Evolutionary conservation across 2,113 vertebrate species (phyloP), one percentile per base, ranked within the genome.

Genomic region (Sylvia atricapilla): DNA sequence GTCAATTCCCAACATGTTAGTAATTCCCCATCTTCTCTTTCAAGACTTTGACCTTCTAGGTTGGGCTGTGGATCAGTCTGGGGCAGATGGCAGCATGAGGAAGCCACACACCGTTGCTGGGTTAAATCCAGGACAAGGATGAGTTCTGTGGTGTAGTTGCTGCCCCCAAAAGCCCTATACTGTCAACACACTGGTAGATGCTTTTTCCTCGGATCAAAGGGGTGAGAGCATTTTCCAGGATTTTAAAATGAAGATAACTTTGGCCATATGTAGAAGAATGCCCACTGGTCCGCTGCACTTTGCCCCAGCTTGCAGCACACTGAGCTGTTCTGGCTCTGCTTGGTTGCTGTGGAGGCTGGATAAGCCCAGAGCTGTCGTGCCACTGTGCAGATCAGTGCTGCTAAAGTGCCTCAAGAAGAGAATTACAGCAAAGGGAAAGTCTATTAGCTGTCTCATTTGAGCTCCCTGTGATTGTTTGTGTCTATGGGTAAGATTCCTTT

Each of bases 261-360:
- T 74, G 59, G 6, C 27, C 30, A 60, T 41, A 17, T 49, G 53
- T 74, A 31, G 67, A 83, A 72, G 47, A 83, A 80, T 11, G 16
- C 11, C 21, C 28, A 4, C 13, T 66, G 69, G n/a, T 39, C n/a
- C 28, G 7, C 11, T 63, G 43, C 1, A 3, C 27, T 77, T 59
- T 62, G 58, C 17, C 50, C 33, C 2, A 2, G 8, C 16, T 47
- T 69, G 53, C 53, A 47, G 41, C 41, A n/a, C 10, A 4, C 19
- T 24, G 21, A 11, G 11, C 22, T 4, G 8, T 12, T 59, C 62
- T 0, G 0, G 25, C 75, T 44, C 18, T 28, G 22, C 21, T 64
- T 4, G 4, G 23, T 37, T 49, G 52, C 78, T 68, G 50, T 0
- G 4, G 50, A 63, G 35, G 28, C n/a, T 37, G 58, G 17, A 17